Conservation (phyloP, 37 sponge, comb jelly and placozoan genomes). For the Oscarella lobularis region DNA sequence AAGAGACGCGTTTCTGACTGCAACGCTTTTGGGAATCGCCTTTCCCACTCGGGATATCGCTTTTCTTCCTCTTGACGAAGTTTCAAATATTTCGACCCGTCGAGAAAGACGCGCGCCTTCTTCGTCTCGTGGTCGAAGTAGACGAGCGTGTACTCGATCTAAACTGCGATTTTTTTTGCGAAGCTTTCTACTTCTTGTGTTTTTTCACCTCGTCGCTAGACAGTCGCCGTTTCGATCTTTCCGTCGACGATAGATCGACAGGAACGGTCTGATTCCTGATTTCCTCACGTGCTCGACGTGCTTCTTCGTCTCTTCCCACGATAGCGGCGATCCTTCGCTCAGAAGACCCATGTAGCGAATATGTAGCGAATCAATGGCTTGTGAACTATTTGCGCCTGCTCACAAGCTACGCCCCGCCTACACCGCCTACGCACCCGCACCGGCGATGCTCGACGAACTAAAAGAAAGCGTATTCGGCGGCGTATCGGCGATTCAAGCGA, state of each 20-base stretch:
- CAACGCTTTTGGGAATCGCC: too few relatives aligned
- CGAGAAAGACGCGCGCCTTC: slow-evolving; percentile 38
- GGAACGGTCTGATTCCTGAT: slow-evolving; percentile 73
- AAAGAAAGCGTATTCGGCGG: too few relatives aligned
- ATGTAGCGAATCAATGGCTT: too few relatives aligned
- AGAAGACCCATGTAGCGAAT: slow-evolving; percentile 86
- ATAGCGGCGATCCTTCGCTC: slow-evolving; percentile 59
- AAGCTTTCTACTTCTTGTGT: too few relatives aligned
- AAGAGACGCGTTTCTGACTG: too few relatives aligned
- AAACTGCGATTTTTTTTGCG: too few relatives aligned
- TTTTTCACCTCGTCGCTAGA: too few relatives aligned
- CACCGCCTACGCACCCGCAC: too few relatives aligned
- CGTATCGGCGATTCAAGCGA: slow-evolving; percentile 92
- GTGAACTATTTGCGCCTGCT: too few relatives aligned
- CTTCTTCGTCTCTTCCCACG: slow-evolving; percentile 93
- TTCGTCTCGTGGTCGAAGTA: slow-evolving; percentile 47
- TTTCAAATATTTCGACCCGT: slow-evolving; percentile 47
- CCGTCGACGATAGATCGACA: slow-evolving; percentile 47
- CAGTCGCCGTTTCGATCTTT: slow-evolving; percentile 41
- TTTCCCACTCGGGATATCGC: too few relatives aligned
- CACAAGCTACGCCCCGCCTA: too few relatives aligned
- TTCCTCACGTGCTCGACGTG: slow-evolving; percentile 45
- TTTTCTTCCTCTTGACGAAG: background rate
- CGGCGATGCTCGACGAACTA: too few relatives aligned
- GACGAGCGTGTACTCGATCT: slow-evolving; percentile 90